A percentile compares a stretch with the other conserved stretches of the same genome.
phyloP scores from a whole-genome alignment of 1,140 invertebrate species.

The Stenopsyche tienmushanensis region DNA sequence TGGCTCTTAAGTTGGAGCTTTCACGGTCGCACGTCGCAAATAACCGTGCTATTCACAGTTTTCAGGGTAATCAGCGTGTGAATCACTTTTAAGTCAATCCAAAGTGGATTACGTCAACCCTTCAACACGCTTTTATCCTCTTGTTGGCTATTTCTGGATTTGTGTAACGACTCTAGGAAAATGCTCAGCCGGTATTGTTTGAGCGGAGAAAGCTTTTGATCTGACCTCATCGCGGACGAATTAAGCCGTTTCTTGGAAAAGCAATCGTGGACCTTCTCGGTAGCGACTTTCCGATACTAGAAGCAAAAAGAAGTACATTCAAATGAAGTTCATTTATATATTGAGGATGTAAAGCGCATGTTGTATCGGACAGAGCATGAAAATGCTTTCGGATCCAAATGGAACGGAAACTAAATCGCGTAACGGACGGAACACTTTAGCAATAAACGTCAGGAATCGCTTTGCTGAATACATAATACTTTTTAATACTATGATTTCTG shows the following conservation, averaged over 20 bases:
- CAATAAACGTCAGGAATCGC: too few relatives aligned
- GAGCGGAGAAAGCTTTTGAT: neutral
- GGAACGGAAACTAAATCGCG: too few relatives aligned
- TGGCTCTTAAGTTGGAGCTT: neutral
- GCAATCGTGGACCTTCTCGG: neutral
- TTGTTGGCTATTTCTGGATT: neutral
- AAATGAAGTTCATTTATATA: too few relatives aligned
- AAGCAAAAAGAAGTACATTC: too few relatives aligned
- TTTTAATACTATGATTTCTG: too few relatives aligned
- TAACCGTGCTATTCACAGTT: neutral
- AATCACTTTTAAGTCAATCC: too few relatives aligned
- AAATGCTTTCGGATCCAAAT: too few relatives aligned
- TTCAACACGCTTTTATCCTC: neutral
- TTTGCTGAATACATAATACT: too few relatives aligned
- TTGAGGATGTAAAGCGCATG: too few relatives aligned
- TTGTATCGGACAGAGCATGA: too few relatives aligned
- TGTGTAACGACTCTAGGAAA: neutral
- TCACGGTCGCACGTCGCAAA: conserved; percentile 9
- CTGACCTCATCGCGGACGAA: neutral
- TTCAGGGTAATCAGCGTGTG: conserved; percentile 15
- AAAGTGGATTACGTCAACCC: conserved; percentile 21
- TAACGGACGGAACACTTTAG: too few relatives aligned
- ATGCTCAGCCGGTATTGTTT: neutral
- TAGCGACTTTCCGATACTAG: too few relatives aligned
- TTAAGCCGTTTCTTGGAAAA: neutral